Conservation (phyloP, 92 coral and sea anemone species). For the Actinostola sp. region DNA sequence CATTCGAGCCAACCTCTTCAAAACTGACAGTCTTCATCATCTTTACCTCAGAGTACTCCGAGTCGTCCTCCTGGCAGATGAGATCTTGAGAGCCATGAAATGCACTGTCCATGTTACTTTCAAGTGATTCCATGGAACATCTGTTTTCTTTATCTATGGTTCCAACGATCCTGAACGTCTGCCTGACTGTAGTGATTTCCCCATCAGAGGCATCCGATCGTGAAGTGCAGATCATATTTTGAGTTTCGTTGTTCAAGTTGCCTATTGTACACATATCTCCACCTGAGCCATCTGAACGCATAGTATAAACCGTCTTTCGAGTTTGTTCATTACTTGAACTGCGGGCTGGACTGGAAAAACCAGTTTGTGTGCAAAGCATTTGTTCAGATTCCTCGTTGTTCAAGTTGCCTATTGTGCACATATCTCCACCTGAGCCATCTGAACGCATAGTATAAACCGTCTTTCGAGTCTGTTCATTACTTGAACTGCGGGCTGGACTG, state of each 20-base stretch:
- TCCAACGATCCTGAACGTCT: conserved; percentile 18
- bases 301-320: neutral
- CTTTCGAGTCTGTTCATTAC: neutral
- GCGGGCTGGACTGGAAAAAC: neutral
- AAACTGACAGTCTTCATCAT: conserved; percentile 47
- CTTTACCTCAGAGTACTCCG: conserved; percentile 35
- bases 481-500: neutral
- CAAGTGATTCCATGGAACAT: conserved; percentile 17
- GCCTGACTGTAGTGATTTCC: conserved; percentile 26
- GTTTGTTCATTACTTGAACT: neutral
- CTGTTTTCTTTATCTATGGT: conserved; percentile 19
- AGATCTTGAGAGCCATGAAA: conserved; percentile 31
- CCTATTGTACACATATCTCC: neutral
- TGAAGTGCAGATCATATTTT: conserved; percentile 18
- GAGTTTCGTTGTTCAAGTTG: neutral
- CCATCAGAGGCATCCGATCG: conserved; percentile 30
- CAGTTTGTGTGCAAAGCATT: no score
- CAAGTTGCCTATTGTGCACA: neutral
- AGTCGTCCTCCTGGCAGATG: conserved; percentile 29
- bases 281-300: neutral
- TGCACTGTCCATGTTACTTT: conserved; percentile 44
- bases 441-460: neutral
- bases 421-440: no score
- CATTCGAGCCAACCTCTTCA: conserved; percentile 19
- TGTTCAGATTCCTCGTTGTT: neutral